Evolutionary conservation across 2,888 invertebrate genomes (phyloP).

Genomic region (Eucera pruinosa): DNA sequence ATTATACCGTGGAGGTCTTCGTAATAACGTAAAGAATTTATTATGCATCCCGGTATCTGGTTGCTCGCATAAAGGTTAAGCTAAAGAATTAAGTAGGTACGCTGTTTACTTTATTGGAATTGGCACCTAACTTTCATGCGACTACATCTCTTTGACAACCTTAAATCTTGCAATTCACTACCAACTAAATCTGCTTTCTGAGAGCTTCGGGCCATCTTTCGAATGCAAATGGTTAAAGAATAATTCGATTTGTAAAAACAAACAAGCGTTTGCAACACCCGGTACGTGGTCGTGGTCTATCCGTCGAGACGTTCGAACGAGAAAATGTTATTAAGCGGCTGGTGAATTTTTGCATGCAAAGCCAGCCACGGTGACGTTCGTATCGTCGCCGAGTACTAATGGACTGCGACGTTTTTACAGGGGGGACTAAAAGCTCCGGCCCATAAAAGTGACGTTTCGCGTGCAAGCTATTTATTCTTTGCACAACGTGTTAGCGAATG

Average conservation of each 20-base stretch:
- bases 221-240: too few relatives aligned
- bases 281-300: conserved; percentile 18
- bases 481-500: conserved; percentile 36
- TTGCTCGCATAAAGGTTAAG: too few relatives aligned
- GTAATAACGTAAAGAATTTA: too few relatives aligned
- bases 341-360: conserved; percentile 62
- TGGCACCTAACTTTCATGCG: too few relatives aligned
- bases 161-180: too few relatives aligned
- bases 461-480: conserved; percentile 69
- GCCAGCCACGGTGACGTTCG: conserved; percentile 58
- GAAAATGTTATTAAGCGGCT: conserved; percentile 34
- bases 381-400: conserved; percentile 68
- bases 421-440: conserved; percentile 71
- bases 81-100: too few relatives aligned
- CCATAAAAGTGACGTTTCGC: conserved; percentile 71
- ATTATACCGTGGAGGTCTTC: too few relatives aligned
- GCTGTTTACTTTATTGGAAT: too few relatives aligned
- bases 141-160: too few relatives aligned
- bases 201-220: too few relatives aligned
- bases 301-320: conserved; percentile 35
- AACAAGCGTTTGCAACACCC: conserved; percentile 4
- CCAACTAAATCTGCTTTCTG: too few relatives aligned
- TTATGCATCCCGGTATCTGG: too few relatives aligned
- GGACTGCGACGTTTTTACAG: conserved; percentile 74
- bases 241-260: background rate